A percentile compares a stretch with the other conserved stretches of the same genome.
phyloP scores from a whole-genome alignment of 2,888 invertebrate species.

The Nematopogon swammerdamellus region DNA sequence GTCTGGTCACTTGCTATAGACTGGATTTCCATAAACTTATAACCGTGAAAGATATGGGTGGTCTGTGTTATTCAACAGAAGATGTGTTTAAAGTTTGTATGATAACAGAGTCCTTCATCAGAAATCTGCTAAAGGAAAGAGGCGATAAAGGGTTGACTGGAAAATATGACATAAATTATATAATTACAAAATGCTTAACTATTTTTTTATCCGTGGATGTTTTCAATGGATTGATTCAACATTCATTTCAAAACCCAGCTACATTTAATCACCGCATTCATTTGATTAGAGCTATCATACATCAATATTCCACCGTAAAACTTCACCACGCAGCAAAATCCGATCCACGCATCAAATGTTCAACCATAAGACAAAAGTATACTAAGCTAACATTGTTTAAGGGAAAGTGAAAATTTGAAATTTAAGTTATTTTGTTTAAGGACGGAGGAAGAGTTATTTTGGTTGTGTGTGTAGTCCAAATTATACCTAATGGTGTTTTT shows the following conservation, averaged over 20 bases:
- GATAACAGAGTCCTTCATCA: constrained; percentile 1
- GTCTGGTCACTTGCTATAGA: constrained; percentile 7
- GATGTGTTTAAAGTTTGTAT: constrained; percentile 12
- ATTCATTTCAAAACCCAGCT: constrained; percentile 4
- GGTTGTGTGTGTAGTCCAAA: too few species aligned
- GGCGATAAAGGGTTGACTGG: neutral
- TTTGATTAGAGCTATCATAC: constrained; percentile 10
- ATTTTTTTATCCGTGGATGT: neutral
- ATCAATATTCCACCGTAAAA: constrained; percentile 10
- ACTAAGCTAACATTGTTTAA: constrained; percentile 9
- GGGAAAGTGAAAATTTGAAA: neutral
- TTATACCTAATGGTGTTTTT: too few species aligned
- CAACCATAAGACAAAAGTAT: constrained; percentile 7
- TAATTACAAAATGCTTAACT: neutral
- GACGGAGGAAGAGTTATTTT: too few species aligned
- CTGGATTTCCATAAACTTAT: constrained; percentile 11
- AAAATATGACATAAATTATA: neutral
- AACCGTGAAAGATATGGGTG: constrained; percentile 12
- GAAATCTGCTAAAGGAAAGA: neutral
- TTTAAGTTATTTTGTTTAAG: too few species aligned
- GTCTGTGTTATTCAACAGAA: constrained; percentile 10
- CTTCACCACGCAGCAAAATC: constrained; percentile 9
- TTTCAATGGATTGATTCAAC: constrained; percentile 1
- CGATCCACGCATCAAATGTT: constrained; percentile 3
- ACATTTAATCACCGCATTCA: constrained; percentile 9